Base-by-base conservation (phyloP, 2,888 invertebrate species). In the Cryptocephalus moraei region DNA sequence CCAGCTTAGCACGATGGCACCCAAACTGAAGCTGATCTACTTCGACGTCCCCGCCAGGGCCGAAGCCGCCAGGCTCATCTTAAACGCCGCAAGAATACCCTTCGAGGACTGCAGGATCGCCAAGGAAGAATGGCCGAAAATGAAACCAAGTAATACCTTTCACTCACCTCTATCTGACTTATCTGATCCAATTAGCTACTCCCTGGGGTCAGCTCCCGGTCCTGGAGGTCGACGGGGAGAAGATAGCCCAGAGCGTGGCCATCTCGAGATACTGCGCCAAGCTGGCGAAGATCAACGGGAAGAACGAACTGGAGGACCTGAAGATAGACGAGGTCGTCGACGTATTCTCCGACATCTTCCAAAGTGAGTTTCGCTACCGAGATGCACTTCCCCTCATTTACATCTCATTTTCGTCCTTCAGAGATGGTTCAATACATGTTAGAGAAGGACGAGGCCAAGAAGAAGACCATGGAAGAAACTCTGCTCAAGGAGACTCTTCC, bases 121-220 rank as follows among this genome's bases (percentile, higher is more conserved):
- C 6, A 11, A 4, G n/a, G 36, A 36, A 4, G 11, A 36, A 36
- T 36, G 36, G 36, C 4, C 6, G 12, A 12, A n/a, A 36, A 36
- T 36, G 3, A 36, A 36, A 36, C 50, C 49, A 34, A 48, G 52
- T 52, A 48, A 40, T 47, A 40, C 3, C 6, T 22, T 22, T 22
- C 22, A 2, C 6, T 6, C 6, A 22, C 22, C 6, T 22, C 6
- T n/a, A n/a, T n/a, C n/a, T n/a, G n/a, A n/a, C n/a, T n/a, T n/a
- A n/a, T n/a, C n/a, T n/a, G n/a, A n/a, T n/a, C n/a, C n/a, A n/a
- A n/a, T 6, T 63, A 80, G 73, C 70, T 43, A 77, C 74, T 69
- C 80, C 80, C 36, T 80, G 77, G 60, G 80, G 81, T 0, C 78
- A 79, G 62, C 63, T 79, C 50, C 83, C 82, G 0, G 64, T 80